Percentiles rank a stretch among this genome's conserved stretches.
Conservation (phyloP, 2,888 invertebrate species). For the Aromia moschata region DNA sequence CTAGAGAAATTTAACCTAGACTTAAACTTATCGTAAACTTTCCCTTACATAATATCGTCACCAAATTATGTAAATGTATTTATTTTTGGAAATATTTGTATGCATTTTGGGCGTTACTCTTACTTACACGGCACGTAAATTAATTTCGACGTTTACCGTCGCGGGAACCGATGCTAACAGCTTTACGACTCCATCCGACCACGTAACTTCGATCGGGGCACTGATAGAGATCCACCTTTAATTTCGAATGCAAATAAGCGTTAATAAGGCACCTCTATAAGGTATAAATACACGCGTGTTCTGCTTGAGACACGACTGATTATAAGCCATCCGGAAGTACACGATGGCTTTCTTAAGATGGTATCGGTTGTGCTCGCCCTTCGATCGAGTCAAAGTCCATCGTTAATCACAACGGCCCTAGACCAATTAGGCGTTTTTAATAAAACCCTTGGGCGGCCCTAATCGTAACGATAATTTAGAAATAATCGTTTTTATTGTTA, state of each 20-base stretch:
- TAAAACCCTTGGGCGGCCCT: not conserved
- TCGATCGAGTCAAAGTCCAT: constrained; percentile 10
- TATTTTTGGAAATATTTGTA: no score
- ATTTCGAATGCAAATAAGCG: constrained; percentile 16
- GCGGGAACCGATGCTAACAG: not conserved
- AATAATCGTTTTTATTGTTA: not conserved
- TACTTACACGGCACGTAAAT: not conserved
- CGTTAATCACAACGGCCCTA: not conserved
- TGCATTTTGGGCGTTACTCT: no score
- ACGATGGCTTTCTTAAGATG: constrained; percentile 18
- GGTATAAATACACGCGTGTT: constrained; percentile 19
- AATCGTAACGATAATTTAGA: not conserved
- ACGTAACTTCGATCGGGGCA: constrained; percentile 3
- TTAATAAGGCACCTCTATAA: constrained; percentile 16
- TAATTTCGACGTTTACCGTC: not conserved
- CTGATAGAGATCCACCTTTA: constrained; percentile 13
- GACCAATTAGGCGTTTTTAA: constrained; percentile 15
- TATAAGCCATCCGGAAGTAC: constrained; percentile 16
- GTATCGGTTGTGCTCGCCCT: constrained; percentile 5
- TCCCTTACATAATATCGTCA: no score
- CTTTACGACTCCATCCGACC: not conserved
- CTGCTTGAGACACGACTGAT: constrained; percentile 2
- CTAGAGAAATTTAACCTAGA: no score
- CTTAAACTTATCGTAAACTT: no score
- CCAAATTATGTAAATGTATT: no score